These are phyloP conservation scores for Nomada hirtipes DNA, from an alignment of 2,888 invertebrate genomes.

Conservation along the genomic window DNA sequence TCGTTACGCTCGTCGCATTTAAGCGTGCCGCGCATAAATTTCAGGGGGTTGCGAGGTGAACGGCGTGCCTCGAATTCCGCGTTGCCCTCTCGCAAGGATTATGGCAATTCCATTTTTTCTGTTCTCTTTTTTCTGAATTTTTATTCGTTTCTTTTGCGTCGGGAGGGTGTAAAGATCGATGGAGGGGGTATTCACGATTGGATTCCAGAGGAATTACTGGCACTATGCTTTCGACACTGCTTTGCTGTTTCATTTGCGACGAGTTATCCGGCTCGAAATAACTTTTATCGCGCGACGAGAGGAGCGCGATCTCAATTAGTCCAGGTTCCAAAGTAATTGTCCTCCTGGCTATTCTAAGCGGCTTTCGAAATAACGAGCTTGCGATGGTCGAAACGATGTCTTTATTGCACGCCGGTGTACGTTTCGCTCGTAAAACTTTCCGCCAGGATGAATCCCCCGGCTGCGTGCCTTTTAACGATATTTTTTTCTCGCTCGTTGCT, in stretches of 20 bases:
- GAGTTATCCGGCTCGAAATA: no score
- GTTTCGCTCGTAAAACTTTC: conserved; percentile 61
- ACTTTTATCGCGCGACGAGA: no score
- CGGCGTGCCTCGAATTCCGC: neutral
- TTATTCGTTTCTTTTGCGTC: no score
- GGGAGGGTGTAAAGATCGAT: no score
- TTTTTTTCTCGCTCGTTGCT: conserved; percentile 13
- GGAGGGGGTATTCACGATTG: no score
- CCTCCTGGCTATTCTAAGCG: conserved; percentile 30
- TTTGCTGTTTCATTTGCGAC: no score
- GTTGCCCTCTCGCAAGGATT: neutral
- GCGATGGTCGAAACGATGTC: conserved; percentile 30
- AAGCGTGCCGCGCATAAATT: conserved; percentile 26
- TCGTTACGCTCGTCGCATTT: conserved; percentile 64
- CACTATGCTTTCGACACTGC: no score
- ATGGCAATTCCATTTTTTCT: no score
- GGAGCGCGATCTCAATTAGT: neutral
- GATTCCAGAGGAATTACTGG: no score
- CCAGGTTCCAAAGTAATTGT: conserved; percentile 28
- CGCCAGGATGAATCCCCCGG: conserved; percentile 43
- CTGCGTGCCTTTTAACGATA: conserved; percentile 25
- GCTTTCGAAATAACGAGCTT: conserved; percentile 41
- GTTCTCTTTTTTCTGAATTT: neutral
- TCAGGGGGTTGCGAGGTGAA: neutral
- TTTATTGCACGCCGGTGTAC: conserved; percentile 49